Evolutionary conservation across 2,113 vertebrate genomes (phyloP), one percentile per base, ranked within the genome.

Genomic region (Sander vitreus): DNA sequence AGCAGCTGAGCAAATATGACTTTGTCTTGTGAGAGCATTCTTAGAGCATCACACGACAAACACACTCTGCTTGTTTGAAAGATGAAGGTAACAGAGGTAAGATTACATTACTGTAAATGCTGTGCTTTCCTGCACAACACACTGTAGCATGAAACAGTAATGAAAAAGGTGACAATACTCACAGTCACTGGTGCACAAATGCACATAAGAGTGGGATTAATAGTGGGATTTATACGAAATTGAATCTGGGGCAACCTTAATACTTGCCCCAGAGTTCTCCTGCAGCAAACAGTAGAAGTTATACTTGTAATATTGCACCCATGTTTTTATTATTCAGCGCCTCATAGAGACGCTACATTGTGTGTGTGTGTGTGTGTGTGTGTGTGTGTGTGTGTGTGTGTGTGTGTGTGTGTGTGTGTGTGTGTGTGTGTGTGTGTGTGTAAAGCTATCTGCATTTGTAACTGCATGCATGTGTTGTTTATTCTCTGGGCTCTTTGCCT

Each of bases 311-410:
- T 73, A 74, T 63, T 80, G 36, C 53, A 47, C 70, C 14, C 33
- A 83, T 88, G 85, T 89, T 90, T 83, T 81, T 86, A 82, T 86
- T 85, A 81, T 87, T 88, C 78, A 50, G 79, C 73, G 77, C 80
- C 74, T 87, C 76, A 12, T 74, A 90, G 72, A 78, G 66, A 83
- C 1, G 27, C 72, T 48, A 54, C 73, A 80, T 69, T 45, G 53
- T 73, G 78, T 36, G 71, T 21, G 50, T 62, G 70, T 67, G 78
- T 53, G 39, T 27, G 58, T 57, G 84, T 71, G 70, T 33, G 45
- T 63, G 58, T 75, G 27, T 47, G 80, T 59, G 45, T 50, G 57
- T 47, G 43, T 71, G 65, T 12, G 30, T 62, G 64, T 48, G 48
- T 80, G 54, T 76, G 74, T 58, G 36, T 48, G 80, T 39, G 65